Evolutionary conservation across 2,113 vertebrate genomes (phyloP).

Genomic region (Cheilinus undulatus): DNA sequence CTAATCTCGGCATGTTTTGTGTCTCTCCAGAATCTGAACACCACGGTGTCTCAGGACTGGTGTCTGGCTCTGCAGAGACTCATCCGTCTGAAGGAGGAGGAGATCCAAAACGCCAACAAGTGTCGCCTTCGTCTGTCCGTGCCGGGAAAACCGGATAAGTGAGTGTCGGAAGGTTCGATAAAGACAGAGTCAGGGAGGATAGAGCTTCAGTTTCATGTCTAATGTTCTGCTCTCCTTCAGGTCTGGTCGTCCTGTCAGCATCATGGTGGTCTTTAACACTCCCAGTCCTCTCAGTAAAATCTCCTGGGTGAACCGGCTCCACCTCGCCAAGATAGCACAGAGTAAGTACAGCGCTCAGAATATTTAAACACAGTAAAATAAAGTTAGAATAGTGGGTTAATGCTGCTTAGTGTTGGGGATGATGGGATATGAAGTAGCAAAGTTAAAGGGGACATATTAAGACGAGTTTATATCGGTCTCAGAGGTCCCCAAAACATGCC

Average conservation of each 20-base stretch:
- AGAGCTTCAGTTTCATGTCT: not conserved
- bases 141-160: constrained; percentile 58
- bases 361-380: too few species aligned
- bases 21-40: constrained; percentile 56
- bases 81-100: constrained; percentile 61
- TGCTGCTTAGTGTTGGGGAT: too few species aligned
- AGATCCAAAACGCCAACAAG: constrained; percentile 65
- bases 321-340: constrained; percentile 39
- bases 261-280: constrained; percentile 54
- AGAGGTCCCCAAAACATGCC: too few species aligned
- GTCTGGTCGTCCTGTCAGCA: constrained; percentile 44
- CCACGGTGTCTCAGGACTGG: constrained; percentile 61
- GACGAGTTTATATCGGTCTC: too few species aligned
- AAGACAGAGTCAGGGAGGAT: too few species aligned
- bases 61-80: constrained; percentile 60
- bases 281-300: constrained; percentile 53
- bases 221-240: not conserved
- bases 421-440: too few species aligned
- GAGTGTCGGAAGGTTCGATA: not conserved
- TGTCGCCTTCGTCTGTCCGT: constrained; percentile 54
- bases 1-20: not conserved
- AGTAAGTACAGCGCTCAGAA: constrained; percentile 41
- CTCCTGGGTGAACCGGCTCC: constrained; percentile 49
- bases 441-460: too few species aligned
- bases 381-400: too few species aligned